Evolutionary conservation across 2,888 invertebrate species (phyloP).

Genomic region (Plebejus melissa): DNA sequence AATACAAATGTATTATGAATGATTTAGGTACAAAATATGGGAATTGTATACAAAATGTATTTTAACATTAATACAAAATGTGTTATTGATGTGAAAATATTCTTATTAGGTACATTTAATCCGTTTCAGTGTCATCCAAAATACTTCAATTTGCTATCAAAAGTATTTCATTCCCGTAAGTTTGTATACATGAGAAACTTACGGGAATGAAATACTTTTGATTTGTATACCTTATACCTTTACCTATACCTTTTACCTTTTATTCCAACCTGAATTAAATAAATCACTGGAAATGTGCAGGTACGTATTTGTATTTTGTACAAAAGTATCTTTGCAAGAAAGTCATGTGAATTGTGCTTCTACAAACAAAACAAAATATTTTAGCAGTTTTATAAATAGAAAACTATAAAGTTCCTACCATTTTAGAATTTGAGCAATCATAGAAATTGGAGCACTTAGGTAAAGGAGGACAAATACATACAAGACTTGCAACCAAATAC

Average conservation of each 20-base stretch:
- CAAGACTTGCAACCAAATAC: not conserved
- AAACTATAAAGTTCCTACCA: not conserved
- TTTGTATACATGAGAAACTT: not conserved
- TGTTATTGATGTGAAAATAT: not conserved
- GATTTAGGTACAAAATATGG: not conserved
- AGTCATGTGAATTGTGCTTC: not conserved
- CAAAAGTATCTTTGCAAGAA: not conserved
- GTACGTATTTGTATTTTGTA: not conserved
- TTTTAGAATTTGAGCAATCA: conserved; percentile 3
- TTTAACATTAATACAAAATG: not conserved
- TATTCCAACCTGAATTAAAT: not conserved
- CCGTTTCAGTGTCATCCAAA: conserved; percentile 2
- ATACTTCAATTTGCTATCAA: not conserved
- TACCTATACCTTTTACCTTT: not conserved
- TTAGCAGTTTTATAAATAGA: not conserved
- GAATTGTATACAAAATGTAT: not conserved
- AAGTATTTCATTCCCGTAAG: not conserved
- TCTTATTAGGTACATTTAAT: not conserved
- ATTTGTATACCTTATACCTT: no score
- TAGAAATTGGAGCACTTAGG: not conserved
- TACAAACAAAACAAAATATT: not conserved
- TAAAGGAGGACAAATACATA: not conserved
- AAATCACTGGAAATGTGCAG: not conserved
- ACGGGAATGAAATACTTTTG: no score
- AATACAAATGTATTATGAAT: not conserved